These are phyloP conservation scores for Ophioninae sp. DNA, from an alignment of 2,888 invertebrate genomes.

Conservation along the genomic window DNA sequence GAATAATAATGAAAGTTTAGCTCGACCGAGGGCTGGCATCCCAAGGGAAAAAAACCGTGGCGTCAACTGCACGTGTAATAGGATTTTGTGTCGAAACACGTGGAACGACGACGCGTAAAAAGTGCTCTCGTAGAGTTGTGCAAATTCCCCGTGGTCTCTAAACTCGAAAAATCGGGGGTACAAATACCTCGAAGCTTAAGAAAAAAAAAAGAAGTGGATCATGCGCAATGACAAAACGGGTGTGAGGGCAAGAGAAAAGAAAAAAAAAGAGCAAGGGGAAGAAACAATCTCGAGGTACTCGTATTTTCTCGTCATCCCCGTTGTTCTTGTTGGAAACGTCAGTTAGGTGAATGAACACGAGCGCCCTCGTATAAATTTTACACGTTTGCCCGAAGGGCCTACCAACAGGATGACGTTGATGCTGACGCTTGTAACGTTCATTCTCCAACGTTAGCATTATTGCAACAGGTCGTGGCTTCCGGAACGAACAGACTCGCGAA, in stretches of 20 bases:
- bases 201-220: not conserved
- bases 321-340: not conserved
- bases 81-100: not conserved
- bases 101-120: not conserved
- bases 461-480: constrained; percentile 33
- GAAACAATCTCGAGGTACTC: not conserved
- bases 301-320: not conserved
- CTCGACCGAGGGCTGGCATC: not conserved
- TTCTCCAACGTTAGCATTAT: constrained; percentile 33
- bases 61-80: not conserved
- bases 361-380: constrained; percentile 4
- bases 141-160: not conserved
- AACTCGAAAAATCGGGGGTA: not conserved
- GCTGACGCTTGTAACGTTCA: constrained; percentile 25
- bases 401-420: constrained; percentile 18
- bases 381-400: constrained; percentile 5
- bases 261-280: not conserved
- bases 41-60: not conserved
- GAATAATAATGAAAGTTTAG: not conserved
- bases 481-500: constrained; percentile 4
- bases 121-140: not conserved
- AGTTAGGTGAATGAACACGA: constrained; percentile 6
- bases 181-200: not conserved
- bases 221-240: not conserved
- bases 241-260: not conserved